These are phyloP conservation scores for Troides oblongomaculatus DNA, from an alignment of 2,888 invertebrate genomes.

Conservation along the genomic window DNA sequence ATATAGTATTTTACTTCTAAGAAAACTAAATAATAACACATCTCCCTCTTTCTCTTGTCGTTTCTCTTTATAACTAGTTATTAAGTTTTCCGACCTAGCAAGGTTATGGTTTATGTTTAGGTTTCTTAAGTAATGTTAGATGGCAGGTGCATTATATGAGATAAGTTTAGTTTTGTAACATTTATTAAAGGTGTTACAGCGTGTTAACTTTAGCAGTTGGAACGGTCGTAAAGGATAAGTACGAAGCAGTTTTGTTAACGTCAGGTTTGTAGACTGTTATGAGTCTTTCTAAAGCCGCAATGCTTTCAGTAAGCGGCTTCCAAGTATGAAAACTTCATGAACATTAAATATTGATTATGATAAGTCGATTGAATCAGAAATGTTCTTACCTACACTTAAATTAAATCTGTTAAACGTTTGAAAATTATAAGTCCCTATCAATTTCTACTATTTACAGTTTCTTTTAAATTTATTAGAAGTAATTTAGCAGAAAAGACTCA, in stretches of 20 bases:
- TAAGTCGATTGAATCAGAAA: too few relatives aligned
- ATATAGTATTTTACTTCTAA: too few relatives aligned
- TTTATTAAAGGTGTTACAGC: constrained; percentile 9
- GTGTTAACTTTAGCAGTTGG: neutral
- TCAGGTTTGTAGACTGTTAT: neutral
- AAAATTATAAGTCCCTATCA: too few relatives aligned
- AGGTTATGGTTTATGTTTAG: neutral
- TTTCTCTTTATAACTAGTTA: neutral
- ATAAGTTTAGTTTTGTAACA: constrained; percentile 11
- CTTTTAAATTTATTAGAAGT: too few relatives aligned
- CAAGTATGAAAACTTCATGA: neutral
- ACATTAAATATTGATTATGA: too few relatives aligned
- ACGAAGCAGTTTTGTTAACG: neutral
- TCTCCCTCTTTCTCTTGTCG: too few relatives aligned
- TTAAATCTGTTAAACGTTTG: too few relatives aligned
- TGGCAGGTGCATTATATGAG: constrained; percentile 8
- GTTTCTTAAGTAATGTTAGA: constrained; percentile 1
- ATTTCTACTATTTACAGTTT: too few relatives aligned
- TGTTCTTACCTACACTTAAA: too few relatives aligned
- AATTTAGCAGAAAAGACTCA: too few relatives aligned
- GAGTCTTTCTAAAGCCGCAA: neutral
- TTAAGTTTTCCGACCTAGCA: neutral
- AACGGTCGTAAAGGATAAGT: neutral
- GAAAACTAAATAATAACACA: too few relatives aligned
- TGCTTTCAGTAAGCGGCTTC: neutral